Conservation (phyloP, 2,888 invertebrate species). For the Mechanitis mazaeus region DNA sequence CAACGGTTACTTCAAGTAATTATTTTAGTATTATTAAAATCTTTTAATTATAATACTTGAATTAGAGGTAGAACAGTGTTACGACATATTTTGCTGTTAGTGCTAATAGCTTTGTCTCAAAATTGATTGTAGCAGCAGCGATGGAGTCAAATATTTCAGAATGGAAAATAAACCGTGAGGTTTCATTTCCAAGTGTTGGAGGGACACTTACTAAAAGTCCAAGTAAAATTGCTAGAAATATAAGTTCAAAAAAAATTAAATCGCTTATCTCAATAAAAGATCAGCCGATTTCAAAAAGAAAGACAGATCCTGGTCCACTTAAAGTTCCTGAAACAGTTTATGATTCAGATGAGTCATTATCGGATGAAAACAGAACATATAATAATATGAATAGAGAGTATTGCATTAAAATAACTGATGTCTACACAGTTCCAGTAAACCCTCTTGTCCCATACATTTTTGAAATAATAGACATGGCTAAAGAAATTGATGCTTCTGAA, state of each 20-base stretch:
- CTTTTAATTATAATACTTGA: neutral
- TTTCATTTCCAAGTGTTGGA: slow-evolving; percentile 11
- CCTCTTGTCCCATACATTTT: slow-evolving; percentile 45
- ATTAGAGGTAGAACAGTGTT: neutral
- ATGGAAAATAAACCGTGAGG: slow-evolving; percentile 47
- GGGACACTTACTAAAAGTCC: slow-evolving; percentile 29
- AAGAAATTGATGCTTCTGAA: slow-evolving; percentile 38
- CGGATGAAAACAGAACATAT: slow-evolving; percentile 40
- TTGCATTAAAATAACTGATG: slow-evolving; percentile 38
- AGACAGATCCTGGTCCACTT: slow-evolving; percentile 27
- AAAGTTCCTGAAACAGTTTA: slow-evolving; percentile 24
- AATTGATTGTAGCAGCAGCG: slow-evolving; percentile 9
- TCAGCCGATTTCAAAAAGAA: slow-evolving; percentile 31
- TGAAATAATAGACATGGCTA: slow-evolving; percentile 47
- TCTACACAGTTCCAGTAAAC: slow-evolving; percentile 30
- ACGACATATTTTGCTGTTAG: no score
- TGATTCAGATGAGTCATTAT: slow-evolving; percentile 33
- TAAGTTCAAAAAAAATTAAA: slow-evolving; percentile 36
- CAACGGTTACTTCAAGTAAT: slow-evolving; percentile 34
- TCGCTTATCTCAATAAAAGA: slow-evolving; percentile 38
- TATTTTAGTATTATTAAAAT: slow-evolving; percentile 4
- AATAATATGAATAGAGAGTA: slow-evolving; percentile 41
- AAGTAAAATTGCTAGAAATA: slow-evolving; percentile 36
- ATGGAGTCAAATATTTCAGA: slow-evolving; percentile 40
- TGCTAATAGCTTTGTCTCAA: no score